phyloP scores from a whole-genome alignment of 1,140 invertebrate species.

The Paraescarpia echinospica region DNA sequence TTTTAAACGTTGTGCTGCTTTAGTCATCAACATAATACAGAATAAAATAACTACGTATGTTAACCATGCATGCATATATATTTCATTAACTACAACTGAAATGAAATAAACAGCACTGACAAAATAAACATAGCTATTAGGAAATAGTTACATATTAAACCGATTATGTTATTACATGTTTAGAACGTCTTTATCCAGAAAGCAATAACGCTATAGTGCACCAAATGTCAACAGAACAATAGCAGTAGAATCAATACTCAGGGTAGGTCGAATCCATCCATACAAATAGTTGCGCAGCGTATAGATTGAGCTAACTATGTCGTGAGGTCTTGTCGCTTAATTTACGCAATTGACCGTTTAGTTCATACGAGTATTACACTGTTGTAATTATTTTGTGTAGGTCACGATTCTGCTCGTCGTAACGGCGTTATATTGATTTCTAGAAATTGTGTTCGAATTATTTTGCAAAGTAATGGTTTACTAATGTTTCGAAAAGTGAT shows the following conservation, averaged over 20 bases:
- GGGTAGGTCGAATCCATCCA: too few species aligned
- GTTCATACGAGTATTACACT: background rate
- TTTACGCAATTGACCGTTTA: background rate
- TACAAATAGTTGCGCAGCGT: too few species aligned
- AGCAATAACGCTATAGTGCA: too few species aligned
- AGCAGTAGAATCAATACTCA: too few species aligned
- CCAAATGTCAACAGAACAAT: too few species aligned
- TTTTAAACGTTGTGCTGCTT: background rate
- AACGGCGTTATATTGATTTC: background rate
- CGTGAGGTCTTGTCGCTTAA: background rate
- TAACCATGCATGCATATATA: background rate
- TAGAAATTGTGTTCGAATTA: background rate
- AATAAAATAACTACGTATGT: background rate
- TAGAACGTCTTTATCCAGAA: too few species aligned
- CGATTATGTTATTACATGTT: too few species aligned
- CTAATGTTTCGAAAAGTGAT: background rate
- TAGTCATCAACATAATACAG: background rate
- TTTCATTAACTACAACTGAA: background rate
- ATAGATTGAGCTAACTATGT: too few species aligned
- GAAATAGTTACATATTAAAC: too few species aligned
- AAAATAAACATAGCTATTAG: background rate
- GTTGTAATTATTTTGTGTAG: background rate
- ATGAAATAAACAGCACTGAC: background rate
- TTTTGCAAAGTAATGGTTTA: background rate
- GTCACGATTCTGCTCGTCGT: background rate